These are phyloP conservation scores for Solea solea DNA, from an alignment of 2,113 vertebrate species.

Conservation along the genomic window DNA sequence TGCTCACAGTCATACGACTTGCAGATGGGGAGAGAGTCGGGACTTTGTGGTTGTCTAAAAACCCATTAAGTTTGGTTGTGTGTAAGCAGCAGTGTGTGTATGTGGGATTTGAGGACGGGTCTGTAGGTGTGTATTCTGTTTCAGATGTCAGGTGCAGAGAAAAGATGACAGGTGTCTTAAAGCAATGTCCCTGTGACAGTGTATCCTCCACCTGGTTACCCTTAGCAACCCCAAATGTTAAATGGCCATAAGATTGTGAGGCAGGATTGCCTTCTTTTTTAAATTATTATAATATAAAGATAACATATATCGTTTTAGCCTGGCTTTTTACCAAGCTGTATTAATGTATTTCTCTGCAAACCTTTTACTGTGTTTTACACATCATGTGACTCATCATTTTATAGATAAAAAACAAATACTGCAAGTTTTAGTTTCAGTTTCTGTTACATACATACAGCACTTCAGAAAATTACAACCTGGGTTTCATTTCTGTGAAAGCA, in stretches of 20 bases:
- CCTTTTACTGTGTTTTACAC: not conserved
- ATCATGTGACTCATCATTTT: not conserved
- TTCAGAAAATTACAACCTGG: not conserved
- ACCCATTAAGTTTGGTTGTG: slow-evolving; percentile 60
- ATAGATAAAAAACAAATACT: not conserved
- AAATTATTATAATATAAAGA: no score
- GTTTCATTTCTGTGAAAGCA: slow-evolving; percentile 41
- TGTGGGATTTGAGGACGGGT: slow-evolving; percentile 84
- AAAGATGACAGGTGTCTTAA: not conserved
- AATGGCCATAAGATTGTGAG: slow-evolving; percentile 45
- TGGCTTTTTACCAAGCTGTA: no score
- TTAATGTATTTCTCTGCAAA: no score
- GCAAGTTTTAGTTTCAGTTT: not conserved
- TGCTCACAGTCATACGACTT: slow-evolving; percentile 72
- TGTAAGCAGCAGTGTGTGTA: slow-evolving; percentile 66
- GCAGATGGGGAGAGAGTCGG: slow-evolving; percentile 73
- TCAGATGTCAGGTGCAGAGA: slow-evolving; percentile 39
- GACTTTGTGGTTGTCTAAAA: slow-evolving; percentile 68
- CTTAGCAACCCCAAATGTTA: slow-evolving; percentile 58
- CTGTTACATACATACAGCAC: no score
- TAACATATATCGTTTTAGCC: no score
- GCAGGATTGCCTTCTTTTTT: not conserved
- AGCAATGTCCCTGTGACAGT: slow-evolving; percentile 51
- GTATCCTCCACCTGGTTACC: slow-evolving; percentile 55
- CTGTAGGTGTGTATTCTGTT: slow-evolving; percentile 79